Evolutionary conservation across 2,888 invertebrate genomes (phyloP).

Genomic region (Onchidella celtica): DNA sequence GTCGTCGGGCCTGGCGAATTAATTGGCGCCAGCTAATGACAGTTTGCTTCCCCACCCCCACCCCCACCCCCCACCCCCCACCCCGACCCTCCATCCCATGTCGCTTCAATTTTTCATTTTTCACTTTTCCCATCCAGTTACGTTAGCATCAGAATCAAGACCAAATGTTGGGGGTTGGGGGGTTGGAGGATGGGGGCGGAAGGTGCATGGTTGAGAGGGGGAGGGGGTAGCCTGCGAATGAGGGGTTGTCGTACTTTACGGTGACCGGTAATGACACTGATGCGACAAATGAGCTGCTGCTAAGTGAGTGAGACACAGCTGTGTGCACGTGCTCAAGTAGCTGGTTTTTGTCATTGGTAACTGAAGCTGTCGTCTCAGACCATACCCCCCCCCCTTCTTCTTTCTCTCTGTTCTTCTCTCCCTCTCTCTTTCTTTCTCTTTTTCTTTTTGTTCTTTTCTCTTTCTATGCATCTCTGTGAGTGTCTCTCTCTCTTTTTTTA

Average conservation of each 20-base stretch:
- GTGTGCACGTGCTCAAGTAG: not conserved
- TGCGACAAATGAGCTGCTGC: not conserved
- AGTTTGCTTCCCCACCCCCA: too few relatives aligned
- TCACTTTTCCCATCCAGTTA: too few relatives aligned
- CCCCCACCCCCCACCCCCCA: too few relatives aligned
- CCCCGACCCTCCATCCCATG: too few relatives aligned
- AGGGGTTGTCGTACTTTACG: not conserved
- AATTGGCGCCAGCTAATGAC: too few relatives aligned
- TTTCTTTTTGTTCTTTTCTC: not conserved
- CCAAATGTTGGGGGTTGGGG: too few relatives aligned
- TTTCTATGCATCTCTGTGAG: not conserved
- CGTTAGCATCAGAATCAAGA: too few relatives aligned
- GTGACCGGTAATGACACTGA: constrained; percentile 12
- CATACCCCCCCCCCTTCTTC: not conserved
- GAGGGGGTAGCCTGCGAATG: too few relatives aligned
- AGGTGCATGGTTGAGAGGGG: too few relatives aligned
- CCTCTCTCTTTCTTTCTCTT: constrained; percentile 5
- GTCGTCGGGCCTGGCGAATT: too few relatives aligned
- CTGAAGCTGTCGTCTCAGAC: not conserved
- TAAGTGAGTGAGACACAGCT: not conserved
- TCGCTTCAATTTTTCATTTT: too few relatives aligned
- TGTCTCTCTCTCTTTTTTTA: not conserved
- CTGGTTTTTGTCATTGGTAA: constrained; percentile 5
- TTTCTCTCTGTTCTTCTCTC: not conserved
- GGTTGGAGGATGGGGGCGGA: too few relatives aligned